Evolutionary conservation across 2,888 invertebrate species (phyloP), one percentile per base, ranked within the genome.

Genomic region (Drosophila setosimentum): DNA sequence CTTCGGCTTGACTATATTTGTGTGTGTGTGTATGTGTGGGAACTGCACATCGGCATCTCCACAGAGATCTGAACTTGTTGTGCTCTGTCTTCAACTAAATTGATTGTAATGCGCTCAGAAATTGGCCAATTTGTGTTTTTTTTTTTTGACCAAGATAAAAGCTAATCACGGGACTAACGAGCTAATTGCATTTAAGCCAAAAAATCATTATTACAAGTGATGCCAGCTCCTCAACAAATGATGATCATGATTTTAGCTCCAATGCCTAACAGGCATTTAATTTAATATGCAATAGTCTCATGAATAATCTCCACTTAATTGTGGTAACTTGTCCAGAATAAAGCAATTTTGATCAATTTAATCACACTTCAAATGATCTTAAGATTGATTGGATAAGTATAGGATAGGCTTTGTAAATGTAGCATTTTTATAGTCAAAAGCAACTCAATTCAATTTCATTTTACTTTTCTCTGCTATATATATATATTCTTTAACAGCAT

Each of bases 91-190:
- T 54, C 16, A 30, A 42, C 42, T 48, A 53, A 66, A 53, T 42
- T 54, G 60, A 67, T 37, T 50, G 68, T 33, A 67, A 68, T 60
- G 59, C 42, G 53, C 48, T 40, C 51, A 18, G 53, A 54, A 70
- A 73, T 69, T 76, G 61, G 73, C 63, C 77, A 78, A 77, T 77
- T 77, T 77, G 74, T 40, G 68, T 33, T 30, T 40, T 50, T 48
- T 48, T 29, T n/a, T 53, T 57, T 27, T 30, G 55, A n/a, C 67
- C 50, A 40, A 37, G 64, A 32, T 70, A 59, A 70, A 59, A 32
- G 54, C 61, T 18, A 58, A 68, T 69, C 66, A 53, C 58, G 57
- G 37, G 33, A 49, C 49, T 27, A 55, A 64, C 60, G 42, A 51
- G 61, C 61, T 67, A 77, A 77, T 78, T 78, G 78, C 61, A 76